Evolutionary conservation across 2,888 invertebrate species (phyloP).

Genomic region (Erynnis tages): DNA sequence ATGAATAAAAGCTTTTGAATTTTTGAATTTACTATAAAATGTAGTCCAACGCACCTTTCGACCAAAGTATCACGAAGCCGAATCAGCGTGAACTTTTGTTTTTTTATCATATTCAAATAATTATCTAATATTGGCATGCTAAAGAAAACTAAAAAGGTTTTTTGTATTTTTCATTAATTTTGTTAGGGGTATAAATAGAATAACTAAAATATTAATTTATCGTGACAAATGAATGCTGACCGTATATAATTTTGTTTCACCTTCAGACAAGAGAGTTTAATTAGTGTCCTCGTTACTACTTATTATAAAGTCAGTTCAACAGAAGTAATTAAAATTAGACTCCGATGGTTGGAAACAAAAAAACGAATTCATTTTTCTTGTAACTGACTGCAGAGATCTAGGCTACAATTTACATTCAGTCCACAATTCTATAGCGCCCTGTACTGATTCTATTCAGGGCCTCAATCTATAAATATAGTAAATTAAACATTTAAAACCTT

Average conservation of each 20-base stretch:
- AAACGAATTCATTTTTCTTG: conserved; percentile 17
- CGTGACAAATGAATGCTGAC: conserved; percentile 32
- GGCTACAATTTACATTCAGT: conserved; percentile 33
- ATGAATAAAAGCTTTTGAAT: too few relatives aligned
- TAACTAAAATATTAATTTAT: background rate
- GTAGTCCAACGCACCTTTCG: too few relatives aligned
- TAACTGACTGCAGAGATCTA: background rate
- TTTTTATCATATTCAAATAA: too few relatives aligned
- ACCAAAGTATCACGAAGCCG: too few relatives aligned
- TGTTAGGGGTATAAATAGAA: too few relatives aligned
- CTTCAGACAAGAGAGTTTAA: conserved; percentile 39
- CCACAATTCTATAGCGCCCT: conserved; percentile 24
- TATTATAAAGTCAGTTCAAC: conserved; percentile 4
- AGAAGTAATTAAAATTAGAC: conserved; percentile 4
- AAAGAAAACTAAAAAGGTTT: too few relatives aligned
- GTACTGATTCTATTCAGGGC: conserved; percentile 30
- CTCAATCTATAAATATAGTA: conserved; percentile 30
- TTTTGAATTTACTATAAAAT: too few relatives aligned
- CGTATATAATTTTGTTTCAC: conserved; percentile 47
- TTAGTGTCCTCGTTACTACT: conserved; percentile 29
- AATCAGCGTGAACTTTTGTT: too few relatives aligned
- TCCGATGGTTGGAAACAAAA: conserved; percentile 3
- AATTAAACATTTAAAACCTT: background rate
- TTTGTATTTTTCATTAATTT: too few relatives aligned
- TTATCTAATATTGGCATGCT: too few relatives aligned